phyloP scores from a whole-genome alignment of 2,113 vertebrate species.

The Pycnonotus jocosus region DNA sequence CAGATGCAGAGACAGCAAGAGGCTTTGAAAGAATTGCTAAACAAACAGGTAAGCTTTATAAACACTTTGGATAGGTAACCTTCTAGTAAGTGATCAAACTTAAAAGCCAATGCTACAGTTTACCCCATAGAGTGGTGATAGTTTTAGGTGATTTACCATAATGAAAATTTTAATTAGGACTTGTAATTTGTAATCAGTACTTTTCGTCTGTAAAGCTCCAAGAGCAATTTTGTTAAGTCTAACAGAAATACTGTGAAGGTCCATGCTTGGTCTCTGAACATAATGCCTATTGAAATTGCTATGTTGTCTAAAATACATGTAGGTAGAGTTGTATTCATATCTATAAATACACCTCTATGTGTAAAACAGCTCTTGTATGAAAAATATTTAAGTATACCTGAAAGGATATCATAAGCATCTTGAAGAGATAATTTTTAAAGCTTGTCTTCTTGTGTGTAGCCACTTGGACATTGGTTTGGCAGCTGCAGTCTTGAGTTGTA shows the following conservation, averaged over 20 bases:
- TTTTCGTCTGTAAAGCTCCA: not conserved
- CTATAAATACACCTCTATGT: not conserved
- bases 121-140: not conserved
- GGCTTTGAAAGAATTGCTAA: conserved; percentile 61
- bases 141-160: not conserved
- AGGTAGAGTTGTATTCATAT: not conserved
- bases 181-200: not conserved
- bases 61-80: not conserved
- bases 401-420: not conserved
- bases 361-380: not conserved
- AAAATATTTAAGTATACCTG: not conserved
- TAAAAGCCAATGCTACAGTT: not conserved
- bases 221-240: not conserved
- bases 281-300: not conserved
- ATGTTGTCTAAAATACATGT: not conserved
- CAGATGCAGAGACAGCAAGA: conserved; percentile 67
- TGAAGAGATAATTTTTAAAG: not conserved
- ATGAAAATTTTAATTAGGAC: not conserved
- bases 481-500: not conserved
- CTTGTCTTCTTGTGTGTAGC: not conserved
- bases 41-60: conserved; percentile 69
- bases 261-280: not conserved
- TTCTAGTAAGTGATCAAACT: not conserved
- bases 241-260: not conserved
- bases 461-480: not conserved